These are phyloP conservation scores for Sciaenops ocellatus DNA, from an alignment of 2,797 vertebrate species.

Conservation along the genomic window DNA sequence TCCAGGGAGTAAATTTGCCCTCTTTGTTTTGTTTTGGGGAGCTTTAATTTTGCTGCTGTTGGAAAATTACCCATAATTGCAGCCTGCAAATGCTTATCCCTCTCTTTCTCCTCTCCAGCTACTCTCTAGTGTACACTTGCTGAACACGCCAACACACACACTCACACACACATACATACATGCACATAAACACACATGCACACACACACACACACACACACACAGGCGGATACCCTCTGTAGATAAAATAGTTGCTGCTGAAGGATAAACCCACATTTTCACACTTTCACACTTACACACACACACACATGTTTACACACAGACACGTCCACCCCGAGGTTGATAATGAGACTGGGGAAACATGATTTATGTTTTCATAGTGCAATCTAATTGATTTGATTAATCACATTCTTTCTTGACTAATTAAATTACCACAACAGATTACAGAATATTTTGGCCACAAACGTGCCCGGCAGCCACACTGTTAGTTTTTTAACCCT, in stretches of 20 bases:
- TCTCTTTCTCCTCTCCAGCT: constrained; percentile 74
- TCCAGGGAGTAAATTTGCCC: constrained; percentile 81
- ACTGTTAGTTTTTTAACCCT: constrained; percentile 64
- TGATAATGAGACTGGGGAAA: constrained; percentile 76
- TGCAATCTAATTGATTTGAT: constrained; percentile 82
- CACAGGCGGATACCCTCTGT: constrained; percentile 54
- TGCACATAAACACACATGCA: constrained; percentile 33
- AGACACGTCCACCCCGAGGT: constrained; percentile 55
- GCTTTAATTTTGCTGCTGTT: constrained; percentile 88
- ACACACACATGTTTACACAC: constrained; percentile 35
- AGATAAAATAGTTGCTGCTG: constrained; percentile 69
- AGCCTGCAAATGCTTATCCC: constrained; percentile 85
- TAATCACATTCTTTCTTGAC: constrained; percentile 81
- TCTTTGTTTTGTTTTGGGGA: constrained; percentile 85
- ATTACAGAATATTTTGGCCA: constrained; percentile 80
- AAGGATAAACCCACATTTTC: constrained; percentile 70
- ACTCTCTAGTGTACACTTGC: constrained; percentile 68
- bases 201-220: constrained; percentile 28
- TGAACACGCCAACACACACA: constrained; percentile 42
- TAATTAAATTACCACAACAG: constrained; percentile 83
- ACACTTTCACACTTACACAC: constrained; percentile 62
- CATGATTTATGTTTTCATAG: constrained; percentile 81
- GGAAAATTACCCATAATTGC: constrained; percentile 90
- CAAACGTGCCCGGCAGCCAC: constrained; percentile 53
- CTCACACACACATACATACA: constrained; percentile 33